These are phyloP conservation scores for Caenorhabditis briggsae DNA, from an alignment of 1,140 invertebrate species.

Conservation along the genomic window DNA sequence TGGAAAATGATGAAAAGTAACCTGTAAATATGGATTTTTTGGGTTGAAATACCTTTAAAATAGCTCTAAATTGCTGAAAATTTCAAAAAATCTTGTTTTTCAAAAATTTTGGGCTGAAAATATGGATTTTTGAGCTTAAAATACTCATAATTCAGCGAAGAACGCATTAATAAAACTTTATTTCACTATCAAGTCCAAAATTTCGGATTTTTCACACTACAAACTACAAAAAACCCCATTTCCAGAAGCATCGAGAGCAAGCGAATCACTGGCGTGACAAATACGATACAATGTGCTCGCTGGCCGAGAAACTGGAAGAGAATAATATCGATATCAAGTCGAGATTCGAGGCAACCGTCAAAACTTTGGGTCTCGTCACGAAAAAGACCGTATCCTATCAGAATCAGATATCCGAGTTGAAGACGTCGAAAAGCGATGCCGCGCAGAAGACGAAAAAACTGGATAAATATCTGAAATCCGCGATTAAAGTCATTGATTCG, in stretches of 20 bases:
- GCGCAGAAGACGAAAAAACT: slow-evolving; percentile 1
- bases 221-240: background rate
- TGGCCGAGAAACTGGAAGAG: background rate
- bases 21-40: background rate
- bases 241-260: slow-evolving; percentile 35
- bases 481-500: slow-evolving; percentile 11
- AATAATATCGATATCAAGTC: slow-evolving; percentile 38
- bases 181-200: no score
- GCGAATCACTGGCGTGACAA: slow-evolving; percentile 28
- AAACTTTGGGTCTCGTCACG: background rate
- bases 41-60: no score
- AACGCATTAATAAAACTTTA: no score
- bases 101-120: background rate
- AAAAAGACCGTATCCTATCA: background rate
- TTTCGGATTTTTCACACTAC: no score
- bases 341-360: background rate
- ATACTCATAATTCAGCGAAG: no score
- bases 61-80: no score
- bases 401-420: background rate
- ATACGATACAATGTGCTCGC: background rate
- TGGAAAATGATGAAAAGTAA: background rate
- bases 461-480: slow-evolving; percentile 36
- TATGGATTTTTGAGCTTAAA: background rate
- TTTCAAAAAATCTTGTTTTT: background rate
- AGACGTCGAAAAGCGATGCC: background rate